Percentiles rank a stretch among this genome's conserved stretches.
Evolutionary conservation across 2,888 invertebrate genomes (phyloP).

Genomic region (Azorinus chamasolen): DNA sequence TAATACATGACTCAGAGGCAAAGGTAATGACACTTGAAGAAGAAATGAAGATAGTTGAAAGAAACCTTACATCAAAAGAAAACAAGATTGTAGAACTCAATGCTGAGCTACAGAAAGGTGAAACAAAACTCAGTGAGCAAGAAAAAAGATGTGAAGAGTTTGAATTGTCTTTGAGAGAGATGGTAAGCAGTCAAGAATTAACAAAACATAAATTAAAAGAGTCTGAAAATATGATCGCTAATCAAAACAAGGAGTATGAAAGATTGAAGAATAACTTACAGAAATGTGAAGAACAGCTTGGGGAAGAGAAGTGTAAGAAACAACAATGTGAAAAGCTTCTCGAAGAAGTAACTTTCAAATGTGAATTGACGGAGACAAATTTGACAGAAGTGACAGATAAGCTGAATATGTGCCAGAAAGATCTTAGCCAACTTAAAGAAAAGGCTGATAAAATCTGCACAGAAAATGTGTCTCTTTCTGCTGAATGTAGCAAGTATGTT

Average conservation of each 20-base stretch:
- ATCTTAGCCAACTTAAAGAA: slow-evolving; percentile 25
- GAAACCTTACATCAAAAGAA: slow-evolving; percentile 1
- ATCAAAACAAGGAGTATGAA: slow-evolving; percentile 40
- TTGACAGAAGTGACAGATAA: slow-evolving; percentile 10
- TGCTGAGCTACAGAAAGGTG: slow-evolving; percentile 18
- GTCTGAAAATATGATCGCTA: slow-evolving; percentile 47
- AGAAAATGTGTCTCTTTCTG: too few relatives aligned
- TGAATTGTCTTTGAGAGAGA: slow-evolving; percentile 2
- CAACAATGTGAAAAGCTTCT: slow-evolving; percentile 28
- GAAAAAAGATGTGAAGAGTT: too few relatives aligned
- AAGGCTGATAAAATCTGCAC: too few relatives aligned
- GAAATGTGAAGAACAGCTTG: slow-evolving; percentile 17
- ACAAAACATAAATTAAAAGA: slow-evolving; percentile 35
- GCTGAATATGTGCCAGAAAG: slow-evolving; percentile 26
- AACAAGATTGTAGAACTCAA: slow-evolving; percentile 12
- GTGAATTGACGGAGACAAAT: slow-evolving; percentile 20
- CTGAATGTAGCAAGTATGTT: too few relatives aligned
- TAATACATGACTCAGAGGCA: slow-evolving; percentile 39
- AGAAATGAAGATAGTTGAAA: slow-evolving; percentile 25
- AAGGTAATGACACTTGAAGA: slow-evolving; percentile 22
- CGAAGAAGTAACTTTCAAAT: slow-evolving; percentile 18
- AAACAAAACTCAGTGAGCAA: neutral
- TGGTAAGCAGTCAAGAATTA: slow-evolving; percentile 22
- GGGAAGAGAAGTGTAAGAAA: slow-evolving; percentile 13
- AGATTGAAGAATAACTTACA: slow-evolving; percentile 47